phyloP scores from a whole-genome alignment of 2,888 invertebrate species.

The Oxyteleia sp. region DNA sequence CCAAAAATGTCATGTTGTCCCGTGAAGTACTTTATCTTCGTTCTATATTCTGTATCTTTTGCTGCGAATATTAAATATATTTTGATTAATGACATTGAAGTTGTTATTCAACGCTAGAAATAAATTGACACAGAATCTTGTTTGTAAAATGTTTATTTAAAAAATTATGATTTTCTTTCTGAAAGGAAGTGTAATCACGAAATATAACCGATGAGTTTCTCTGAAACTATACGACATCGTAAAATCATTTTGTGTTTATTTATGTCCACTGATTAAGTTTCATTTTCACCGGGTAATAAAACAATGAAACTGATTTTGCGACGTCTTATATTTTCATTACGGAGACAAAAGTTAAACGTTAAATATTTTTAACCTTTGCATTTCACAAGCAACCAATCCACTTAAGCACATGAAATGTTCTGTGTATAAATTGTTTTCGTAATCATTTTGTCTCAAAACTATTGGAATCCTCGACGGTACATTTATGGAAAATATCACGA shows the following conservation, averaged over 20 bases:
- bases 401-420: slow-evolving; percentile 1
- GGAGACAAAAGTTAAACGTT: not conserved
- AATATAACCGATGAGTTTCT: not conserved
- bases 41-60: slow-evolving; percentile 42
- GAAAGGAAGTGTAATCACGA: not conserved
- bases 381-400: not conserved
- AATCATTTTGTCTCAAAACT: not conserved
- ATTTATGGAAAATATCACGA: slow-evolving; percentile 43
- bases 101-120: not conserved
- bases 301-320: not conserved
- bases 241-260: not conserved
- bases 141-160: slow-evolving; percentile 33
- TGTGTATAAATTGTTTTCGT: slow-evolving; percentile 18
- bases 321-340: not conserved
- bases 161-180: slow-evolving; percentile 14
- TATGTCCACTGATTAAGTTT: not conserved
- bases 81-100: slow-evolving; percentile 41
- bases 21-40: slow-evolving; percentile 45
- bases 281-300: not conserved
- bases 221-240: not conserved
- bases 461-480: not conserved
- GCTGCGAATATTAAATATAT: slow-evolving; percentile 58
- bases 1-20: slow-evolving; percentile 40
- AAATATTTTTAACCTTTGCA: not conserved
- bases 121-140: slow-evolving; percentile 9